A percentile compares a stretch with the other conserved stretches of the same genome.
Conservation (phyloP, 2,888 invertebrate species). For the Cephus sareptanus region DNA sequence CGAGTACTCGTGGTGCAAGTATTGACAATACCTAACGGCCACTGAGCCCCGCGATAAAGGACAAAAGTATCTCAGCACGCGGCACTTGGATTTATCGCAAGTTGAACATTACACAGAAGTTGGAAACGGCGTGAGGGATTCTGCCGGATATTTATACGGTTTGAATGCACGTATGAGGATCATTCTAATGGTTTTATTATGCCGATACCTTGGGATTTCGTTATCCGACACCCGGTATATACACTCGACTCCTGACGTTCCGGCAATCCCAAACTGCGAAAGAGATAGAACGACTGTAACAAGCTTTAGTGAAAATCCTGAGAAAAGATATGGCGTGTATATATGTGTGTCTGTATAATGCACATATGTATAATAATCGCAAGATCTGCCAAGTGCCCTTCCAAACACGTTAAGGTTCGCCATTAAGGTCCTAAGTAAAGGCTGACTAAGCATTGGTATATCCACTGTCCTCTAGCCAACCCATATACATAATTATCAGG, state of each 20-base stretch:
- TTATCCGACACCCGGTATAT: background rate
- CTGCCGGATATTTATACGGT: constrained; percentile 64
- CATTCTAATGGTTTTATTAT: constrained; percentile 67
- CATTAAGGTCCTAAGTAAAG: constrained; percentile 63
- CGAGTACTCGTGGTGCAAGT: constrained; percentile 14
- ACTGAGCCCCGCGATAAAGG: background rate
- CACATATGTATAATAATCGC: background rate
- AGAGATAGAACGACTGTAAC: background rate
- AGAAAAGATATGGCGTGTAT: background rate
- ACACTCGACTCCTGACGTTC: background rate
- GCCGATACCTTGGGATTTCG: constrained; percentile 46
- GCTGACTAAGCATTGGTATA: constrained; percentile 58
- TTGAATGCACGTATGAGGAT: constrained; percentile 66
- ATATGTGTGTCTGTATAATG: background rate
- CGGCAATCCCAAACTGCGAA: background rate
- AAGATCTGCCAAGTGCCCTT: constrained; percentile 1
- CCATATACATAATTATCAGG: constrained; percentile 51
- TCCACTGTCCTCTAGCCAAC: constrained; percentile 25
- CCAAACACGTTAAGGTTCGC: constrained; percentile 20
- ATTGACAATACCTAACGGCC: constrained; percentile 14
- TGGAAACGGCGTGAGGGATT: constrained; percentile 63
- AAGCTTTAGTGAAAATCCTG: background rate
- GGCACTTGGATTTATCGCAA: constrained; percentile 60
- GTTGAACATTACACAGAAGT: constrained; percentile 61
- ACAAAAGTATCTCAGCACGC: constrained; percentile 19